A percentile compares a stretch with the other conserved stretches of the same genome.
These are phyloP conservation scores for Archaeoteleia sp. DNA, from an alignment of 2,888 invertebrate species.

Conservation along the genomic window DNA sequence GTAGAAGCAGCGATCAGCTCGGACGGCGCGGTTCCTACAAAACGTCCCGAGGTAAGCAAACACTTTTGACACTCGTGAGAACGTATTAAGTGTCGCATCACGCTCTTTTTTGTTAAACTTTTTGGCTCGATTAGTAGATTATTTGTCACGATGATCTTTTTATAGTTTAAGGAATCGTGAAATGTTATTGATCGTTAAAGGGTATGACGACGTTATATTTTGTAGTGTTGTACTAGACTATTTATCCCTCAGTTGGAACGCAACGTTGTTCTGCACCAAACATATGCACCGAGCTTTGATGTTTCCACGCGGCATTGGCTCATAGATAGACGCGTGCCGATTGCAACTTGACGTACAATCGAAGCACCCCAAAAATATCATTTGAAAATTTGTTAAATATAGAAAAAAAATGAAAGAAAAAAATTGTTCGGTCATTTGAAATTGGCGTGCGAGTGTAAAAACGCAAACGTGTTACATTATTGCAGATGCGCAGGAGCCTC, in stretches of 20 bases:
- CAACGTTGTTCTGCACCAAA: conserved; percentile 70
- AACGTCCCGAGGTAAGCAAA: conserved; percentile 86
- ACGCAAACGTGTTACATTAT: conserved; percentile 80
- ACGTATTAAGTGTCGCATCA: conserved; percentile 1
- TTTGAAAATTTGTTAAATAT: conserved; percentile 17
- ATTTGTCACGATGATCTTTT: too few relatives aligned
- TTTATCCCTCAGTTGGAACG: conserved; percentile 64
- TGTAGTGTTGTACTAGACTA: conserved; percentile 3
- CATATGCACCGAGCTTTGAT: conserved; percentile 68
- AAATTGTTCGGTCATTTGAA: conserved; percentile 44
- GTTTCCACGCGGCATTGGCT: too few relatives aligned
- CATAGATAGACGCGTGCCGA: conserved; percentile 64
- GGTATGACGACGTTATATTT: conserved; percentile 20
- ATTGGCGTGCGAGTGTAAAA: conserved; percentile 75
- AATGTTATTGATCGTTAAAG: conserved; percentile 12
- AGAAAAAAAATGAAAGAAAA: conserved; percentile 17
- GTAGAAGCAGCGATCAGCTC: conserved; percentile 80
- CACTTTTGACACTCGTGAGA: too few relatives aligned
- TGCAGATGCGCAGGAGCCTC: conserved; percentile 89
- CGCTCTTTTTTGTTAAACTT: conserved; percentile 7
- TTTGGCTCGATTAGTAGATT: conserved; percentile 30
- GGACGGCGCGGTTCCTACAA: conserved; percentile 91
- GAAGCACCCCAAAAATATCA: conserved; percentile 58
- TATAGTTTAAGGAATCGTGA: too few relatives aligned
- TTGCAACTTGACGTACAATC: conserved; percentile 59